Conservation (phyloP, 2,113 vertebrate species). For the Puntigrus tetrazona region DNA sequence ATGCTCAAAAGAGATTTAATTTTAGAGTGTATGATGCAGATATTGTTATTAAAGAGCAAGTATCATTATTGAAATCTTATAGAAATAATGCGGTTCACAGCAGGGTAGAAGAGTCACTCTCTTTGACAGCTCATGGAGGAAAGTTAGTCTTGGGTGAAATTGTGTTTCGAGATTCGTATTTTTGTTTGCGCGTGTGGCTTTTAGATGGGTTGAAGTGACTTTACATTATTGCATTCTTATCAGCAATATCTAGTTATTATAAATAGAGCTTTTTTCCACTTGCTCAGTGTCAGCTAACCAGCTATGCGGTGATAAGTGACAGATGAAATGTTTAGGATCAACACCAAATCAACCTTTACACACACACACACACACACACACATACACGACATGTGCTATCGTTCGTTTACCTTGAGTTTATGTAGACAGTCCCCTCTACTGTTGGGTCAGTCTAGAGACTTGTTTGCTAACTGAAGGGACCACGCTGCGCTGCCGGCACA, state of each 20-base stretch:
- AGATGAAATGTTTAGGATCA: neutral
- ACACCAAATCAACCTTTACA: neutral
- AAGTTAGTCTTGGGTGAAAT: slow-evolving; percentile 33
- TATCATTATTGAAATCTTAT: slow-evolving; percentile 22
- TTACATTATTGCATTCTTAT: neutral
- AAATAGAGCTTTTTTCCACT: neutral
- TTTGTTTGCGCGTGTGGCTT: neutral
- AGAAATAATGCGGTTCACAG: neutral
- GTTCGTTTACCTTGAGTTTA: slow-evolving; percentile 5
- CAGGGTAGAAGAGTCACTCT: neutral
- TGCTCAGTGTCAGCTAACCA: neutral
- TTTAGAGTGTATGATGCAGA: neutral
- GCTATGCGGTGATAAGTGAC: neutral
- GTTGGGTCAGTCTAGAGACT: neutral
- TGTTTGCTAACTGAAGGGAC: slow-evolving; percentile 26
- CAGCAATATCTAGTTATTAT: neutral
- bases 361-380: neutral
- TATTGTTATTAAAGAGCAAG: neutral
- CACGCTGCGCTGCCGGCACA: neutral
- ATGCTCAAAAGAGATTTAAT: neutral
- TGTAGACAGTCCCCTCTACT: neutral
- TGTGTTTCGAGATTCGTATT: neutral
- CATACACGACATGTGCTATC: neutral
- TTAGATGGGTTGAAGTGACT: neutral
- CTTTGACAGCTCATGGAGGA: neutral